Conservation (phyloP, 2,888 invertebrate species). For the Netelia virgata region DNA sequence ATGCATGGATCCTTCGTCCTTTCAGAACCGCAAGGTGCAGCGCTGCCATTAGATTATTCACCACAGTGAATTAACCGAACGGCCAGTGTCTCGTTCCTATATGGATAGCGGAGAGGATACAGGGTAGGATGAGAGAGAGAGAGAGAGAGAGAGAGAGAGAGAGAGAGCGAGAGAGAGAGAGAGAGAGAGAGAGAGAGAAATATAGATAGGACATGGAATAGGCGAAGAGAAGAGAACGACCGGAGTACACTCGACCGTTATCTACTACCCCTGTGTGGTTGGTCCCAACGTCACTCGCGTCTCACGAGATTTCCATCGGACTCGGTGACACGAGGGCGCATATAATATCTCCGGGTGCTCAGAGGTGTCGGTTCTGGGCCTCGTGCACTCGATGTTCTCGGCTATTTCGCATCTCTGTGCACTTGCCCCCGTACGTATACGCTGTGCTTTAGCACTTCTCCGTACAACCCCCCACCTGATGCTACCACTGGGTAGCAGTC, state of each 20-base stretch:
- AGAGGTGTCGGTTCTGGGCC: constrained; percentile 34
- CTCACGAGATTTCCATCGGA: constrained; percentile 66
- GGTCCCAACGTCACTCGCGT: constrained; percentile 56
- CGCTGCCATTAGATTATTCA: constrained; percentile 67
- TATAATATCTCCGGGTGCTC: constrained; percentile 57
- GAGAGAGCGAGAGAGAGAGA: constrained; percentile 31
- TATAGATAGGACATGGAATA: constrained; percentile 4
- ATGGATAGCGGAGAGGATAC: constrained; percentile 34
- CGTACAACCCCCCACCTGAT: constrained; percentile 6
- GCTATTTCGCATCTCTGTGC: constrained; percentile 7
- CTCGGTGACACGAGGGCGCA: constrained; percentile 61
- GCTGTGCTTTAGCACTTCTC: constrained; percentile 43
- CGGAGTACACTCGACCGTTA: constrained; percentile 57
- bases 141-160: constrained; percentile 40
- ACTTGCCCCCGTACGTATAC: constrained; percentile 20
- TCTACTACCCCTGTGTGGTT: constrained; percentile 40
- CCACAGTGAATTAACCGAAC: constrained; percentile 65
- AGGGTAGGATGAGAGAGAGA: constrained; percentile 29
- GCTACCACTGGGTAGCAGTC: not conserved
- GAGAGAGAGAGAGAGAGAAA: constrained; percentile 40
- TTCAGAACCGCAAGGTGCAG: constrained; percentile 45
- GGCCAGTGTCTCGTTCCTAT: constrained; percentile 43
- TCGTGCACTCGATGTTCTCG: constrained; percentile 33
- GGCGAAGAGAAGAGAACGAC: constrained; percentile 39
- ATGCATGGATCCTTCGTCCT: constrained; percentile 38